A percentile compares a stretch with the other conserved stretches of the same genome.
Conservation (phyloP, 92 coral and sea anemone species). For the Zoanthus sociatus region DNA sequence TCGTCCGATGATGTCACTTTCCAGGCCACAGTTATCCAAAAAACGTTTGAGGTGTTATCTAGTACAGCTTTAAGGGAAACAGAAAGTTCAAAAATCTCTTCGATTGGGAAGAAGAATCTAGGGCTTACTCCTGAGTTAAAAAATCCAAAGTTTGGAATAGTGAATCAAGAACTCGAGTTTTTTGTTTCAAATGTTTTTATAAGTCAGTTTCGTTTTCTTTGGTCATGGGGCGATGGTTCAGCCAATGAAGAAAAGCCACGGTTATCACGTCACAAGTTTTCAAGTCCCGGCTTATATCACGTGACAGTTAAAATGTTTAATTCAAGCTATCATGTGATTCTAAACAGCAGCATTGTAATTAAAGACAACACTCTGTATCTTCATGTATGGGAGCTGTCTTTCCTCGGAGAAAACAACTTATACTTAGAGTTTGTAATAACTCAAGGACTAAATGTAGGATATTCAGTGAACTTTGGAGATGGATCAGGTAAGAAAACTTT, state of each 20-base stretch:
- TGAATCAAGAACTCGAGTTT: constrained; percentile 57
- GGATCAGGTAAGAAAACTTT: constrained; percentile 62
- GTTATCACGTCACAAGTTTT: constrained; percentile 57
- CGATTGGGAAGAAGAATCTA: not conserved
- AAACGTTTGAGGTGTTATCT: not conserved
- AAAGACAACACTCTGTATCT: constrained; percentile 62
- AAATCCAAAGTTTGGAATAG: constrained; percentile 58
- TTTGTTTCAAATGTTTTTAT: constrained; percentile 29
- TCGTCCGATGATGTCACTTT: not conserved
- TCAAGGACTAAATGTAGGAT: constrained; percentile 73
- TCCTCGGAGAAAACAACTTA: constrained; percentile 31
- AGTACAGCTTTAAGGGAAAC: not conserved
- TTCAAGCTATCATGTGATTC: constrained; percentile 39
- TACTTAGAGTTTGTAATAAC: constrained; percentile 65
- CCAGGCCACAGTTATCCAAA: not conserved
- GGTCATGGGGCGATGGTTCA: constrained; percentile 54
- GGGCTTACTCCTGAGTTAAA: constrained; percentile 32
- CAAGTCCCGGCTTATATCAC: constrained; percentile 61
- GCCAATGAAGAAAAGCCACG: constrained; percentile 10
- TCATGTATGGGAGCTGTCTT: constrained; percentile 56
- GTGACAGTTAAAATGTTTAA: constrained; percentile 65
- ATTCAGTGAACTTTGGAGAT: constrained; percentile 78
- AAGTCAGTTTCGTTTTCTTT: constrained; percentile 35
- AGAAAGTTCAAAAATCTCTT: not conserved
- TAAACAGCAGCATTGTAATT: constrained; percentile 59